These are phyloP conservation scores for Chlorospingus semifuscus DNA, from an alignment of 2,797 vertebrate species.

Conservation along the genomic window DNA sequence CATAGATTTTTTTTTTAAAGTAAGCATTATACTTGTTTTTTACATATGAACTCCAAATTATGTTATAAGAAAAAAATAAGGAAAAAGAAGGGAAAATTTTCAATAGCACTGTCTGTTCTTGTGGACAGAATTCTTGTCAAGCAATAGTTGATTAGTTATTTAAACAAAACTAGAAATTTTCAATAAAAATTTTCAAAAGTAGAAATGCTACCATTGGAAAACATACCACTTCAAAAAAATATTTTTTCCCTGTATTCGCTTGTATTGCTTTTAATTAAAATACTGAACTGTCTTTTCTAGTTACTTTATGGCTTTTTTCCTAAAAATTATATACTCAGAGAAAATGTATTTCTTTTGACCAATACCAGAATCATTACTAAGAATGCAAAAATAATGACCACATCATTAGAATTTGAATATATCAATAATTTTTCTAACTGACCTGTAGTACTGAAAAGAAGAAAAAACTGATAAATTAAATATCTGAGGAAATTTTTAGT, in stretches of 20 bases:
- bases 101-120: background rate
- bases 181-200: background rate
- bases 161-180: background rate
- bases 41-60: background rate
- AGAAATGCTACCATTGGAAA: background rate
- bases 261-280: background rate
- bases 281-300: background rate
- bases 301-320: background rate
- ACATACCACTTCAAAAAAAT: fast-evolving
- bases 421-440: background rate
- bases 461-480: background rate
- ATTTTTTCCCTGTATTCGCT: fast-evolving
- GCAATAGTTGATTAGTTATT: background rate
- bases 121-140: background rate
- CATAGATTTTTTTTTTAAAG: background rate
- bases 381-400: background rate
- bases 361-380: background rate
- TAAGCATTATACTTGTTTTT: background rate
- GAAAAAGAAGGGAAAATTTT: background rate
- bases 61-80: background rate
- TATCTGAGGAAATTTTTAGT: background rate
- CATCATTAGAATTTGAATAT: background rate
- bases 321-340: background rate
- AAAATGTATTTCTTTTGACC: background rate
- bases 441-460: background rate